A percentile compares a stretch with the other conserved stretches of the same genome.
These are phyloP conservation scores for Hippoglossus stenolepis DNA, from an alignment of 2,113 vertebrate genomes.

Conservation along the genomic window DNA sequence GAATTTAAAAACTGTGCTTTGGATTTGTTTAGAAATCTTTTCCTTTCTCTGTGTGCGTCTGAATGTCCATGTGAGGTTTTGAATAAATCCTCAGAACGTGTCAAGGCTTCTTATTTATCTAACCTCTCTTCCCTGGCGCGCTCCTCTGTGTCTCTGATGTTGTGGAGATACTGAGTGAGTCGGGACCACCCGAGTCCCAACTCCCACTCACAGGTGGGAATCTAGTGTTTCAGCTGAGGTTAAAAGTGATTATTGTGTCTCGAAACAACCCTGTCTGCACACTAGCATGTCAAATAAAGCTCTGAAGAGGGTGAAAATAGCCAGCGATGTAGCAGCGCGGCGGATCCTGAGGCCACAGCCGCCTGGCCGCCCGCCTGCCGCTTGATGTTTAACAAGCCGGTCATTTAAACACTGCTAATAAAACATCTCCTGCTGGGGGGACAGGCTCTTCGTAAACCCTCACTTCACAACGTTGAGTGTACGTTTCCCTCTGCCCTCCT, in stretches of 20 bases:
- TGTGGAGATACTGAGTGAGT: constrained; percentile 42
- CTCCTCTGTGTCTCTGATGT: constrained; percentile 19
- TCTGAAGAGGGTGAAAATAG: constrained; percentile 73
- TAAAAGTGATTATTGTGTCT: constrained; percentile 79
- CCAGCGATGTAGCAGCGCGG: constrained; percentile 56
- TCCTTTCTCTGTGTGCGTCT: too few species aligned
- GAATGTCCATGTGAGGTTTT: neutral
- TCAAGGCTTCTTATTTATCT: constrained; percentile 17
- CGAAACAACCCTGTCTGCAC: constrained; percentile 71
- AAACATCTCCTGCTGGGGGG: constrained; percentile 78
- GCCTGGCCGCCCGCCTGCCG: constrained; percentile 62
- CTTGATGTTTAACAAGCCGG: constrained; percentile 82
- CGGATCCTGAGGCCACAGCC: constrained; percentile 57
- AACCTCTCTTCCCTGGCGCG: neutral
- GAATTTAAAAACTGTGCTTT: neutral
- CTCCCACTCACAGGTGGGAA: constrained; percentile 62
- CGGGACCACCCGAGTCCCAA: constrained; percentile 56
- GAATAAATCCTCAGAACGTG: neutral
- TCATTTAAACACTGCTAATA: constrained; percentile 82
- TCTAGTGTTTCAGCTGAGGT: constrained; percentile 67
- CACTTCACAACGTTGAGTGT: constrained; percentile 53
- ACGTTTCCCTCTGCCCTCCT: constrained; percentile 29
- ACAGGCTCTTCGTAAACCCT: constrained; percentile 76
- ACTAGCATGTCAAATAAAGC: constrained; percentile 76
- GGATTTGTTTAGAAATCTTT: neutral